These are phyloP conservation scores for Hydrozoanthus tunicans DNA, from an alignment of 64 coral and sea anemone genomes.

Conservation along the genomic window DNA sequence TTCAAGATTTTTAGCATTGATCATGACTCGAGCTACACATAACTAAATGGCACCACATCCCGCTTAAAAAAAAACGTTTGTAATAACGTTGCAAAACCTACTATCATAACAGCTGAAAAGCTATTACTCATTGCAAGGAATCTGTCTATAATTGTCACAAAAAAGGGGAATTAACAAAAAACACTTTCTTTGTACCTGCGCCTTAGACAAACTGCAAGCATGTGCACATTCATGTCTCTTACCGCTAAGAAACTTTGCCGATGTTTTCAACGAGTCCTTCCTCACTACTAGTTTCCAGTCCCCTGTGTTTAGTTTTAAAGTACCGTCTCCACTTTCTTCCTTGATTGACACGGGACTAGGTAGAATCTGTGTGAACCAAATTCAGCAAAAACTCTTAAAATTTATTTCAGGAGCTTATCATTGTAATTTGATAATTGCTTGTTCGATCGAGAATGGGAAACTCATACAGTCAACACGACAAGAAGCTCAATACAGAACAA, in stretches of 20 bases:
- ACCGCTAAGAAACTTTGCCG: constrained; percentile 1
- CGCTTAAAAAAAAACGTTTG: too few relatives aligned
- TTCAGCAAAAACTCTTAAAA: background rate
- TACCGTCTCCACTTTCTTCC: background rate
- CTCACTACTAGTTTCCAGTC: constrained; percentile 24
- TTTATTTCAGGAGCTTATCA: background rate
- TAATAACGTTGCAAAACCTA: too few relatives aligned
- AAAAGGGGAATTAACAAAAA: background rate
- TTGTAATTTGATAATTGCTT: too few relatives aligned
- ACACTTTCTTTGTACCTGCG: background rate
- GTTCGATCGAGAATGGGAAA: too few relatives aligned
- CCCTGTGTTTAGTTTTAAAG: constrained; percentile 23
- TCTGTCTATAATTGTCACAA: too few relatives aligned
- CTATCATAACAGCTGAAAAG: too few relatives aligned
- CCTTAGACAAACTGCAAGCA: background rate
- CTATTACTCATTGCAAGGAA: too few relatives aligned
- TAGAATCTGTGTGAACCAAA: constrained; percentile 1
- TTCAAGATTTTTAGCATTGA: too few relatives aligned
- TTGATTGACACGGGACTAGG: constrained; percentile 21
- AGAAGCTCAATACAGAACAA: too few relatives aligned
- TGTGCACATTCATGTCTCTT: background rate
- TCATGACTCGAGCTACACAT: too few relatives aligned
- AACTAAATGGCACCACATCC: too few relatives aligned
- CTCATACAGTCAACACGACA: too few relatives aligned
- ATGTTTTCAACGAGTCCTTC: background rate